A percentile compares a stretch with the other conserved stretches of the same genome.
These are phyloP conservation scores for Chrysaora quinquecirrha DNA, from an alignment of 30 jellyfish, hydroid and myxozoan species.

Conservation along the genomic window DNA sequence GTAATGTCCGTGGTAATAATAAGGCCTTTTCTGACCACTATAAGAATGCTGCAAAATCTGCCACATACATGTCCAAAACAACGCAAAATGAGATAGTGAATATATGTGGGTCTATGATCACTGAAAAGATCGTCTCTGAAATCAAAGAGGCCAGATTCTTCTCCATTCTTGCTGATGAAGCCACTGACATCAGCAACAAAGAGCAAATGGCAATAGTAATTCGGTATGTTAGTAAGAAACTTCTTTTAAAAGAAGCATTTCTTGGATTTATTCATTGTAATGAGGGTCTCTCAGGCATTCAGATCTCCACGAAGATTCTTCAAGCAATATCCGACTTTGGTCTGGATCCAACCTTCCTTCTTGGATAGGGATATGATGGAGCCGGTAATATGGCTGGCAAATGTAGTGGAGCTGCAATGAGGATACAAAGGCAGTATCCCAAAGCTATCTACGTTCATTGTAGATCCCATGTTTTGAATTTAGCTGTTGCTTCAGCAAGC, in stretches of 20 bases:
- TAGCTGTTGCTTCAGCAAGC: slow-evolving; percentile 41
- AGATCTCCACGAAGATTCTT: not conserved
- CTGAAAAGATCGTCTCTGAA: not conserved
- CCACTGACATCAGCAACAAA: slow-evolving; percentile 29
- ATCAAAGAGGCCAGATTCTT: slow-evolving; percentile 27
- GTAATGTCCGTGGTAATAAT: slow-evolving; percentile 28
- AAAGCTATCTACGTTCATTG: slow-evolving; percentile 56
- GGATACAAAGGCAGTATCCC: slow-evolving; percentile 11
- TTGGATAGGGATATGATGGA: slow-evolving; percentile 62
- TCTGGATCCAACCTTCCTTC: slow-evolving; percentile 7
- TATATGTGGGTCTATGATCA: slow-evolving; percentile 57
- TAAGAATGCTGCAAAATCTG: slow-evolving; percentile 21
- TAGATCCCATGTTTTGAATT: slow-evolving; percentile 36
- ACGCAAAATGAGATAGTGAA: slow-evolving; percentile 69
- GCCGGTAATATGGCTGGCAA: slow-evolving; percentile 52
- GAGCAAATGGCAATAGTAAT: slow-evolving; percentile 58
- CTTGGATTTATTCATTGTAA: slow-evolving; percentile 20
- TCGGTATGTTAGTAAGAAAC: slow-evolving; percentile 5
- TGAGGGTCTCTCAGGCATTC: slow-evolving; percentile 16
- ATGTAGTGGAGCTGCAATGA: slow-evolving; percentile 31
- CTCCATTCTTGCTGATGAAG: slow-evolving; percentile 61
- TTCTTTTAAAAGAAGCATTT: slow-evolving; percentile 13
- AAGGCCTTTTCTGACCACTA: slow-evolving; percentile 10
- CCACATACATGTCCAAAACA: slow-evolving; percentile 42
- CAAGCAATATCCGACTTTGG: not conserved